Conservation (phyloP, 2,797 vertebrate genomes). For the Synanceia verrucosa region DNA sequence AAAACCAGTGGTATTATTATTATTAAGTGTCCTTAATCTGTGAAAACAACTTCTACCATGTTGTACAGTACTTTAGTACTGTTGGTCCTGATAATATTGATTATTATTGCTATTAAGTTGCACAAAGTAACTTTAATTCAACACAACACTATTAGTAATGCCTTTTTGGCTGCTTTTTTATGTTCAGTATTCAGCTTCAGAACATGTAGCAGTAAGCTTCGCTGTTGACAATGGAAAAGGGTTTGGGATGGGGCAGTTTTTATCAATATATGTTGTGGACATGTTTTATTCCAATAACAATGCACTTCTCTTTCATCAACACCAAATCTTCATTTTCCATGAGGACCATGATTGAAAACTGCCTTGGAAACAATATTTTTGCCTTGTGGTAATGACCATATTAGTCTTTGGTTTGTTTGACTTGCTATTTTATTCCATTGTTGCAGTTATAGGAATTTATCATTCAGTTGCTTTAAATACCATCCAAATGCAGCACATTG, state of each 20-base stretch:
- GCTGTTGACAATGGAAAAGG: conserved; percentile 44
- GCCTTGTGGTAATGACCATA: conserved; percentile 31
- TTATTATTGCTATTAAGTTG: conserved; percentile 53
- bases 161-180: conserved; percentile 4
- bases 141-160: conserved; percentile 29
- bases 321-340: conserved; percentile 7
- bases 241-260: conserved; percentile 17
- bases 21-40: conserved; percentile 82
- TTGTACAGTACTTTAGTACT: conserved; percentile 40
- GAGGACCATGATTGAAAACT: conserved; percentile 32
- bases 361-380: conserved; percentile 46
- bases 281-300: conserved; percentile 56
- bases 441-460: conserved; percentile 17
- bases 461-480: conserved; percentile 13
- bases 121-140: conserved; percentile 67
- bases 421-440: conserved; percentile 4
- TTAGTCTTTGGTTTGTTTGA: conserved; percentile 4
- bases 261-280: conserved; percentile 36
- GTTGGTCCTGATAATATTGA: conserved; percentile 36
- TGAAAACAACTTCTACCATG: conserved; percentile 43
- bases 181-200: conserved; percentile 1
- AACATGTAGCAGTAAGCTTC: conserved; percentile 57
- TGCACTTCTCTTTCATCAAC: conserved; percentile 24
- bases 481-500: conserved; percentile 41
- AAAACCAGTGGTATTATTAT: conserved; percentile 61